Base-by-base conservation (phyloP, 2,888 invertebrate genomes). In the Leptopilina drosophilae region DNA sequence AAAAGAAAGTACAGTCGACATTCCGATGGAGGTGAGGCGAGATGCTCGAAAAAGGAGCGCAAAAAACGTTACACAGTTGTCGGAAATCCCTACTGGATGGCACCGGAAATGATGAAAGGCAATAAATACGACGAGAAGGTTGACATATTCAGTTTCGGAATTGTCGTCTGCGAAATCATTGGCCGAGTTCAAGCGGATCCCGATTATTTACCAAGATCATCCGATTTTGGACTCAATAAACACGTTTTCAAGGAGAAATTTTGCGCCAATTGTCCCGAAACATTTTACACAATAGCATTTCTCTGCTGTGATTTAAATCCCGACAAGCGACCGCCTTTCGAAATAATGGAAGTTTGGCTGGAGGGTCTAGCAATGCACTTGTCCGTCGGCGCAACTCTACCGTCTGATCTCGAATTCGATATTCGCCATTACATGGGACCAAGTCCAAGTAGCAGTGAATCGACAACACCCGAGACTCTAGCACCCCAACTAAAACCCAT, bases 71-170 rank as follows among this genome's bases (percentile, higher is more conserved):
- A 98, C 91, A 98, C 98, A 0, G 98, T 98, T 46, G 98, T 98
- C 0, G 98, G 98, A 1, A 98, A 98, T 93, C 98, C 98, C 0
- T 98, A 98, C 92, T 98, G 98, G 98, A 98, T 98, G 98, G 98
- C 98, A 0, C 98, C 98, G 0, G 98, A 98, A 92, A 98, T 98
- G 98, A 97, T 98, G 97, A 97, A 97, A 91, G 98, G 98, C 26
- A 96, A 97, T 88, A 96, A 97, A 84, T 98, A 98, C 91, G 98
- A 98, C 89, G 98, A 98, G 91, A 98, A 98, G 92, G 98, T 98
- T 0, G 98, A 98, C 89, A 96, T 98, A 82, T 98, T 98, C 92
- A 98, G 98, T 42, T 98, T 97, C 92, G 98, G 98, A 53, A 98
- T 98, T 84, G 96, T 98, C 81, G 93, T 98, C 5, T 98, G 98